Evolutionary conservation across 2,113 vertebrate genomes (phyloP).

Genomic region (Rallus limicola): DNA sequence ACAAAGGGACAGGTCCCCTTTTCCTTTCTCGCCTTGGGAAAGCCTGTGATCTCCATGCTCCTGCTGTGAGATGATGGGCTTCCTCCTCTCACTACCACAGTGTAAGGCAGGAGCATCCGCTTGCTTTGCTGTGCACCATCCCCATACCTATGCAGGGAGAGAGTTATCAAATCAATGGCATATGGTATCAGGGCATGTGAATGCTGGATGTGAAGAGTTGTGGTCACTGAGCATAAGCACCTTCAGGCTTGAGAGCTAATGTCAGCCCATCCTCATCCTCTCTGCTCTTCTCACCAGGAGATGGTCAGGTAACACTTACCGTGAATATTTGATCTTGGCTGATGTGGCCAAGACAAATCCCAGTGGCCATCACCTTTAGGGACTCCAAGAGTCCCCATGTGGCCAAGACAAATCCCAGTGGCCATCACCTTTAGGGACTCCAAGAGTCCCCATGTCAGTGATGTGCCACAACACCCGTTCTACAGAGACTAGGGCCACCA

Average conservation of each 20-base stretch:
- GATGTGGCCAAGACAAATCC: not conserved
- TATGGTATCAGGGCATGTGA: not conserved
- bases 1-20: not conserved
- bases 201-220: not conserved
- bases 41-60: rapidly evolving
- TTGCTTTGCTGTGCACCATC: not conserved
- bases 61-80: not conserved
- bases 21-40: not conserved
- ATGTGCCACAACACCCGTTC: not conserved
- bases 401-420: not conserved
- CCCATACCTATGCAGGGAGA: not conserved
- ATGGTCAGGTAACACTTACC: not conserved
- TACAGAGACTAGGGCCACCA: not conserved
- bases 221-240: not conserved
- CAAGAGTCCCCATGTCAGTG: not conserved
- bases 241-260: not conserved
- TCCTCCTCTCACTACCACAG: not conserved
- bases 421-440: not conserved
- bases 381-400: not conserved
- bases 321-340: not conserved
- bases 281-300: not conserved
- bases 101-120: not conserved
- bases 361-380: not conserved
- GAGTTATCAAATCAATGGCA: not conserved
- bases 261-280: not conserved